Conservation (phyloP, 2,888 invertebrate genomes). For the Drosophila percnosoma region DNA sequence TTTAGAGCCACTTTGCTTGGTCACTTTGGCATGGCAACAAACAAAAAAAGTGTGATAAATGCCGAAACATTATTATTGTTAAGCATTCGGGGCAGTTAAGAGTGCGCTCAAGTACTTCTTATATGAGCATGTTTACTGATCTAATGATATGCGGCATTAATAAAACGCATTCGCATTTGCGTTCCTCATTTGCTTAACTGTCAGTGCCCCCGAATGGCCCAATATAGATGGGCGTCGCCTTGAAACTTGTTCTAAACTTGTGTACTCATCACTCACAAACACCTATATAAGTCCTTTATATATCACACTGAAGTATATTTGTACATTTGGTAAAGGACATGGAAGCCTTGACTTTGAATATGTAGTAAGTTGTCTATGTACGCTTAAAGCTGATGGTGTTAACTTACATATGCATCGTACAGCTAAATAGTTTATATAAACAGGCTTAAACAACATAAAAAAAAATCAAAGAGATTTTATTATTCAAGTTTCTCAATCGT, state of each 20-base stretch:
- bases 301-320: background rate
- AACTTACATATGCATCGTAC: background rate
- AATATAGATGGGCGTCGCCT: constrained; percentile 3
- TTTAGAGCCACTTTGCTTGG: constrained; percentile 76
- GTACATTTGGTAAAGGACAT: background rate
- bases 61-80: constrained; percentile 70
- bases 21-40: constrained; percentile 57
- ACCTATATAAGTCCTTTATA: background rate
- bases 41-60: constrained; percentile 67
- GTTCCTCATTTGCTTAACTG: constrained; percentile 47
- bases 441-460: background rate
- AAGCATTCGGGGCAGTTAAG: constrained; percentile 48
- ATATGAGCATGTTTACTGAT: constrained; percentile 50
- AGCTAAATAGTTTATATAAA: background rate
- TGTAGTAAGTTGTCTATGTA: background rate
- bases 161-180: constrained; percentile 68
- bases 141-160: constrained; percentile 75
- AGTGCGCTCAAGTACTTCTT: constrained; percentile 43
- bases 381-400: background rate
- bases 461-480: too few species aligned
- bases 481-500: background rate
- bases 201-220: background rate
- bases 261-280: constrained; percentile 3
- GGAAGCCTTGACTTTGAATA: background rate
- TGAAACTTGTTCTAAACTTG: background rate